A percentile compares a stretch with the other conserved stretches of the same genome.
Conservation (phyloP, 2,888 invertebrate genomes). For the Lamproptera curius region DNA sequence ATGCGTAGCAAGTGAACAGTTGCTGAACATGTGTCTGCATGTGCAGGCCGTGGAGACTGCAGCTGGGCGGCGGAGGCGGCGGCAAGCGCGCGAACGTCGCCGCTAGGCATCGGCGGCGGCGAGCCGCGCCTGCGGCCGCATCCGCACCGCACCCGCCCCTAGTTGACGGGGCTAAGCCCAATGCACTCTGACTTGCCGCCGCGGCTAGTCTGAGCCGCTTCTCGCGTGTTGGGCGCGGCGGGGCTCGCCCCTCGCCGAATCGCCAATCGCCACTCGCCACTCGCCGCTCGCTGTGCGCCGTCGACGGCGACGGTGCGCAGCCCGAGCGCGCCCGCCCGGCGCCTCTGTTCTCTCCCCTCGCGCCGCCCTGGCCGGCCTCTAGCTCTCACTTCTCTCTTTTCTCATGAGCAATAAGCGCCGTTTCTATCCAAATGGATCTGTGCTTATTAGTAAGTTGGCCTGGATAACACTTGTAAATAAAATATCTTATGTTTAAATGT, state of each 20-base stretch:
- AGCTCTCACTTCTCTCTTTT: constrained; percentile 46
- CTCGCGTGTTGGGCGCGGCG: constrained; percentile 47
- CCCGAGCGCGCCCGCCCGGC: constrained; percentile 34
- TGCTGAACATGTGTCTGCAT: constrained; percentile 65
- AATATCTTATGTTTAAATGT: constrained; percentile 31
- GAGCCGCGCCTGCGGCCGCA: constrained; percentile 33
- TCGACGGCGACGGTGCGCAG: constrained; percentile 28
- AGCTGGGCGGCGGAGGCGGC: constrained; percentile 52
- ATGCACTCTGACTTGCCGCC: constrained; percentile 55
- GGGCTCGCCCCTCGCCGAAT: constrained; percentile 34
- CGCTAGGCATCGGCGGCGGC: constrained; percentile 39
- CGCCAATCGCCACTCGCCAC: too few relatives aligned
- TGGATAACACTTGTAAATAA: constrained; percentile 37
- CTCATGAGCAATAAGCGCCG: constrained; percentile 45
- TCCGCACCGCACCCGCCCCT: constrained; percentile 45
- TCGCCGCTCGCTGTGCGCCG: constrained; percentile 29
- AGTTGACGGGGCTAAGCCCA: constrained; percentile 61
- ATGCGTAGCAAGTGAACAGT: constrained; percentile 28
- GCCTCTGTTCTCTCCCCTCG: constrained; percentile 42
- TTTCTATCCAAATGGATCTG: constrained; percentile 31
- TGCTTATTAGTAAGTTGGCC: constrained; percentile 56
- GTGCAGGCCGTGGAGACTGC: constrained; percentile 71
- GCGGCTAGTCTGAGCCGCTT: constrained; percentile 72
- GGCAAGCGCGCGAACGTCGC: constrained; percentile 48
- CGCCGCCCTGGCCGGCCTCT: constrained; percentile 47